Conservation (phyloP, 2,888 invertebrate genomes). For the Teleiodes luculella region DNA sequence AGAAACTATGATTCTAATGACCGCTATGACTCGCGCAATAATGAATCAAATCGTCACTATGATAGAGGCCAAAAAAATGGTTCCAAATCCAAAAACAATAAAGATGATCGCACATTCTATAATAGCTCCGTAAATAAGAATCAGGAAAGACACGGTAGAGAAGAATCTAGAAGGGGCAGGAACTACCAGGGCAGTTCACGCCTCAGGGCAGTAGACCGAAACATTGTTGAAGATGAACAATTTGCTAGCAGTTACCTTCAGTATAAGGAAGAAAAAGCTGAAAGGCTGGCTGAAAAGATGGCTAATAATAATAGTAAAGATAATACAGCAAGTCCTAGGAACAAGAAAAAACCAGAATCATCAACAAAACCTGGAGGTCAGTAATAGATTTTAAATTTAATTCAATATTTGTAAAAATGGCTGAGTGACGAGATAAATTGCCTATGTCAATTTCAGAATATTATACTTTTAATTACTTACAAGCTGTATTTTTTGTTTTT, state of each 20-base stretch:
- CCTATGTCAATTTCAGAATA: too few relatives aligned
- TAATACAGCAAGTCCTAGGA: conserved; percentile 48
- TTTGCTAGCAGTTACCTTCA: conserved; percentile 59
- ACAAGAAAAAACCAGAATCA: conserved; percentile 41
- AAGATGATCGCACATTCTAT: conserved; percentile 61
- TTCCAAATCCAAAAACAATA: conserved; percentile 55
- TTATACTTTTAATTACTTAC: too few relatives aligned
- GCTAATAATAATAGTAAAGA: conserved; percentile 25
- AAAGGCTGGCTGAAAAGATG: conserved; percentile 30
- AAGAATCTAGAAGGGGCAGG: conserved; percentile 43
- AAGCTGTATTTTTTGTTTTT: too few relatives aligned
- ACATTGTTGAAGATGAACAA: conserved; percentile 60
- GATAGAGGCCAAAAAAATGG: conserved; percentile 55
- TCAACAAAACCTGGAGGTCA: conserved; percentile 37
- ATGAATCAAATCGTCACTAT: conserved; percentile 27
- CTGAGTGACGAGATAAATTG: too few relatives aligned
- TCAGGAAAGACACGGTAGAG: conserved; percentile 58
- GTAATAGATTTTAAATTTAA: background rate
- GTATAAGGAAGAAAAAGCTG: conserved; percentile 49
- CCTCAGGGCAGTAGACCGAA: conserved; percentile 47
- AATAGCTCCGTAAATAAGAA: conserved; percentile 60
- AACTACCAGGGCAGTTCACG: conserved; percentile 61
- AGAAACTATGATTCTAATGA: conserved; percentile 23
- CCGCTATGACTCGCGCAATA: conserved; percentile 22
- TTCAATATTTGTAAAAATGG: background rate